These are phyloP conservation scores for Tetragonula carbonaria DNA, from an alignment of 2,888 invertebrate genomes.

Conservation along the genomic window DNA sequence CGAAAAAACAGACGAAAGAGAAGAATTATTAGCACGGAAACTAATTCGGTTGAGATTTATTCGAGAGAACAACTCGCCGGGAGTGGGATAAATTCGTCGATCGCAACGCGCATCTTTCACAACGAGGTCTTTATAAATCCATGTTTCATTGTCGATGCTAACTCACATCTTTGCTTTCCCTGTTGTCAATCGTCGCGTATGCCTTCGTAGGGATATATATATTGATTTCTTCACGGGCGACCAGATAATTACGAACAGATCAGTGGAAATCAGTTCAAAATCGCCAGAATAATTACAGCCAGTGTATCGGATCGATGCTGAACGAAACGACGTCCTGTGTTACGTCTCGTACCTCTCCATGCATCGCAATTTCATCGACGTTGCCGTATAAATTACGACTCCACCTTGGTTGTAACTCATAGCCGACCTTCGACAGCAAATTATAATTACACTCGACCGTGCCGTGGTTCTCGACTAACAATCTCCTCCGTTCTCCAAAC, in stretches of 20 bases:
- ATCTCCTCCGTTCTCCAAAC: constrained; percentile 4
- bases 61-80: neutral
- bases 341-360: constrained; percentile 60
- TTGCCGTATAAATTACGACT: constrained; percentile 63
- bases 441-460: constrained; percentile 60
- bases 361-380: constrained; percentile 49
- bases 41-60: constrained; percentile 18
- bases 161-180: neutral
- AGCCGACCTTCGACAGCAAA: constrained; percentile 66
- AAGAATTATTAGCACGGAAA: constrained; percentile 34
- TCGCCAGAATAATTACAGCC: constrained; percentile 40
- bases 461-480: constrained; percentile 56
- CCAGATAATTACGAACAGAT: constrained; percentile 54
- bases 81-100: constrained; percentile 14
- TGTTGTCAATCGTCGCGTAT: neutral
- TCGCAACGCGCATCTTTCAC: constrained; percentile 10
- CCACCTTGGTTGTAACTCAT: constrained; percentile 55
- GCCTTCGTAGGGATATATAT: neutral
- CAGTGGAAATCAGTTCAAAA: constrained; percentile 11
- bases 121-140: constrained; percentile 50
- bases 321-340: constrained; percentile 44
- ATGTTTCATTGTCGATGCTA: constrained; percentile 43
- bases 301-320: neutral
- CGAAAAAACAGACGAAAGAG: neutral
- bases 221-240: constrained; percentile 43